Evolutionary conservation across 2,888 invertebrate species (phyloP), one percentile per base, ranked within the genome.

Genomic region (Spisula subtruncata): DNA sequence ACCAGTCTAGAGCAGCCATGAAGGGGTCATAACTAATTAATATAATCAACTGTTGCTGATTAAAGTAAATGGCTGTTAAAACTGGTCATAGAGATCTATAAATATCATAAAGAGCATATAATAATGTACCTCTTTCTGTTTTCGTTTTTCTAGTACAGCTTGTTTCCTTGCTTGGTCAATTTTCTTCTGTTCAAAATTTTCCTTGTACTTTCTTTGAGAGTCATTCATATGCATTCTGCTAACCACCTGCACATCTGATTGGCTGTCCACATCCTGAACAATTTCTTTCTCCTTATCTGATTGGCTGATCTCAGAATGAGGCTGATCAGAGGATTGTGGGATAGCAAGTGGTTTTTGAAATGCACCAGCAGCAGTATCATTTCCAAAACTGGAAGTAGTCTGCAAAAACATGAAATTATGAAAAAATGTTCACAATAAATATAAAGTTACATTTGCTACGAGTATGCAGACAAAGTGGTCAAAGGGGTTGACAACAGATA

Each of bases 151-250:
- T 79, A 94, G 91, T 51, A 92, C 46, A 10, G 94, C 94, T 56
- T 92, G 86, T 66, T 93, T 93, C 81, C 93, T 95, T 0, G 95
- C 94, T 80, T 95, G 95, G 10, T 94, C 94, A 66, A 94, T 89
- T 84, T 94, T 94, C 86, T 95, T 96, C 84, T 94, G 93, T 82
- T 95, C 94, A 94, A 95, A 96, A 41, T 92, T 88, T n/a, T 93
- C 92, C 60, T 95, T 95, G 46, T 94, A 92, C 83, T 94, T 94
- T 46, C 95, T 93, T 92, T 96, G 96, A 35, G 95, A 93, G 14
- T 95, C 95, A 87, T 89, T 95, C 92, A 96, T 85, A 83, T 94
- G 94, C 51, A 94, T 89, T 25, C 96, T 93, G 80, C 96, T 96
- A 41, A 95, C 92, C 20, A 96, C 92, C n/a, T 86, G 71, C 0